phyloP scores from a whole-genome alignment of 2,113 vertebrate species.

The Columbina picui region DNA sequence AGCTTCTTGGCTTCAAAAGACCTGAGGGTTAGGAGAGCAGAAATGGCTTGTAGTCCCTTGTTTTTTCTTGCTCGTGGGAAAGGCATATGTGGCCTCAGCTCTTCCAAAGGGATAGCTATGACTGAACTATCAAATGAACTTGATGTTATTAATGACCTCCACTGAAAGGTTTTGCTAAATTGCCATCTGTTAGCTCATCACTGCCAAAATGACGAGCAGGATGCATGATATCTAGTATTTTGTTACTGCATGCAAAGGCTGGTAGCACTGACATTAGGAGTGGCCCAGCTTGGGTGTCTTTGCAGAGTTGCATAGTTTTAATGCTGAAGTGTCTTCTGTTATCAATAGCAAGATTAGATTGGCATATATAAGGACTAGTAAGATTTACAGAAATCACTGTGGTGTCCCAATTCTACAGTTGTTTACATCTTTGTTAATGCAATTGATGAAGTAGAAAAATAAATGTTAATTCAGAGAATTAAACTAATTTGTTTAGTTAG shows the following conservation, averaged over 20 bases:
- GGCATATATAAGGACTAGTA: not conserved
- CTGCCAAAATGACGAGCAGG: not conserved
- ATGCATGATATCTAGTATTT: not conserved
- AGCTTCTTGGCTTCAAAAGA: not conserved
- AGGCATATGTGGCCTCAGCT: not conserved
- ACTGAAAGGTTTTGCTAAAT: not conserved
- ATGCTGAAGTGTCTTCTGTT: not conserved
- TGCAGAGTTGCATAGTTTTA: not conserved
- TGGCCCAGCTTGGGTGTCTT: not conserved
- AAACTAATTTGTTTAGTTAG: too few relatives aligned
- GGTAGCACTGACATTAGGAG: not conserved
- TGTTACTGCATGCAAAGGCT: not conserved
- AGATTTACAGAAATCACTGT: not conserved
- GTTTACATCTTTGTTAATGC: not conserved
- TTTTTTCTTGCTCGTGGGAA: not conserved
- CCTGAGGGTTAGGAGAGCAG: not conserved
- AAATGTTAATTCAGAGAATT: not conserved
- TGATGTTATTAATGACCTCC: not conserved
- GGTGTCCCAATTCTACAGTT: not conserved
- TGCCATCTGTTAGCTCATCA: not conserved
- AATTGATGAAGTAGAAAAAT: not conserved
- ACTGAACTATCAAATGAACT: not conserved
- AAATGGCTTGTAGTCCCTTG: not conserved
- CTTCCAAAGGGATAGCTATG: not conserved
- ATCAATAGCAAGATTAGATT: not conserved